phyloP scores from a whole-genome alignment of 2,797 vertebrate genomes.

The Pagetopsis macropterus region DNA sequence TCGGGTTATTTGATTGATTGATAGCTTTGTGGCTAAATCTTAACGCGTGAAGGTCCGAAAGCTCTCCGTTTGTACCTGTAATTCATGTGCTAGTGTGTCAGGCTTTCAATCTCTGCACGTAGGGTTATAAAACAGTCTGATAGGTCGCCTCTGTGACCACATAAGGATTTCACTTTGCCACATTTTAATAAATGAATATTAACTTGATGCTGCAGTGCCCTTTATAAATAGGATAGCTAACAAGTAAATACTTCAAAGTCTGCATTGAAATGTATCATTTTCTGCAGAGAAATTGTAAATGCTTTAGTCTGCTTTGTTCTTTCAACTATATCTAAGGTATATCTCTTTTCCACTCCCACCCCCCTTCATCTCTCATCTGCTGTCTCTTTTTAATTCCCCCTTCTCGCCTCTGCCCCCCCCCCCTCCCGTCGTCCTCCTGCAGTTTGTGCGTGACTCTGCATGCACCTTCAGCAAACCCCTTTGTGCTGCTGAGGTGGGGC shows the following conservation, averaged over 20 bases:
- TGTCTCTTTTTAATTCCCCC: constrained; percentile 28
- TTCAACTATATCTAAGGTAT: too few species aligned
- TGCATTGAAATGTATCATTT: neutral
- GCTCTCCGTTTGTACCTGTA: neutral
- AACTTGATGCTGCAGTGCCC: neutral
- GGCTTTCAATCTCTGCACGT: neutral
- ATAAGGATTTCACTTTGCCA: neutral
- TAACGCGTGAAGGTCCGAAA: neutral
- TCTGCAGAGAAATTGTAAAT: too few species aligned
- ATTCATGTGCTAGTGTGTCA: neutral
- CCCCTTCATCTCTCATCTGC: neutral
- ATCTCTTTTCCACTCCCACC: too few species aligned
- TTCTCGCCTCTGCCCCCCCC: neutral
- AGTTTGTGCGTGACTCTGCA: constrained; percentile 68
- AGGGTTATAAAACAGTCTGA: neutral
- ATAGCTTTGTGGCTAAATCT: neutral
- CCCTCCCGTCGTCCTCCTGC: constrained; percentile 36
- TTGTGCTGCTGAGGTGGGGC: constrained; percentile 51
- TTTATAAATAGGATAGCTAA: neutral
- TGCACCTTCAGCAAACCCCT: constrained; percentile 49
- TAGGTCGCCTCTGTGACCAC: neutral
- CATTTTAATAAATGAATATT: neutral
- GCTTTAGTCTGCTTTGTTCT: too few species aligned
- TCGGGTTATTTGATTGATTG: neutral
- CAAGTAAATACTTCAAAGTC: neutral